Conservation (phyloP, 2,797 vertebrate genomes). For the Sternotherus odoratus region DNA sequence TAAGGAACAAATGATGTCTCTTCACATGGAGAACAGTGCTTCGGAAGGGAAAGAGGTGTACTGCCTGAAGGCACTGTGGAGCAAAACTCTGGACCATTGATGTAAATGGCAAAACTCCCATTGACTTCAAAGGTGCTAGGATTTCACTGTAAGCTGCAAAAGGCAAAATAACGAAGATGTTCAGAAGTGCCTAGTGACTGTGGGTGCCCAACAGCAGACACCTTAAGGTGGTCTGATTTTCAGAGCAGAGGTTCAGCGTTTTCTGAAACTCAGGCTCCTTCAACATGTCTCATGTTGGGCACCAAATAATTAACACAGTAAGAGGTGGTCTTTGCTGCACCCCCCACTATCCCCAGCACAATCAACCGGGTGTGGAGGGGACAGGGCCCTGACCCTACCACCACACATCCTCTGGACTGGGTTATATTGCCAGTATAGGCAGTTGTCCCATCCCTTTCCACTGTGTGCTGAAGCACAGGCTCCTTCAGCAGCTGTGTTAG, state of each 20-base stretch:
- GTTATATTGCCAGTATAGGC: not conserved
- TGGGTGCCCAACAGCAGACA: not conserved
- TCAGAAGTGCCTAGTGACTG: not conserved
- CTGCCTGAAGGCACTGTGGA: not conserved
- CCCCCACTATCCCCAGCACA: not conserved
- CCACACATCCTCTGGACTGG: not conserved
- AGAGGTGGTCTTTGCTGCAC: not conserved
- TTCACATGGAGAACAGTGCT: not conserved
- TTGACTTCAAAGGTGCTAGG: not conserved
- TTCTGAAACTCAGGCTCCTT: not conserved
- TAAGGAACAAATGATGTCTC: not conserved
- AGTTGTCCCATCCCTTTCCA: not conserved
- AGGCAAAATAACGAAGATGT: not conserved
- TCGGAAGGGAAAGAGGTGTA: not conserved
- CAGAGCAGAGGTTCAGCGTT: not conserved
- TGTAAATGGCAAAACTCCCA: not conserved
- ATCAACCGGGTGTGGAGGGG: not conserved
- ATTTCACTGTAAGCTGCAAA: conserved; percentile 13
- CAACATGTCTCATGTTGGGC: not conserved
- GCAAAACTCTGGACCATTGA: not conserved
- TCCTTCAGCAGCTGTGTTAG: not conserved
- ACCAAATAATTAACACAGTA: not conserved
- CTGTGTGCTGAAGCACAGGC: not conserved
- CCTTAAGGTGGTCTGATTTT: not conserved
- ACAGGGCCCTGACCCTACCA: not conserved